phyloP scores from a whole-genome alignment of 1,140 invertebrate genomes.

The Neodiprion virginianus region DNA sequence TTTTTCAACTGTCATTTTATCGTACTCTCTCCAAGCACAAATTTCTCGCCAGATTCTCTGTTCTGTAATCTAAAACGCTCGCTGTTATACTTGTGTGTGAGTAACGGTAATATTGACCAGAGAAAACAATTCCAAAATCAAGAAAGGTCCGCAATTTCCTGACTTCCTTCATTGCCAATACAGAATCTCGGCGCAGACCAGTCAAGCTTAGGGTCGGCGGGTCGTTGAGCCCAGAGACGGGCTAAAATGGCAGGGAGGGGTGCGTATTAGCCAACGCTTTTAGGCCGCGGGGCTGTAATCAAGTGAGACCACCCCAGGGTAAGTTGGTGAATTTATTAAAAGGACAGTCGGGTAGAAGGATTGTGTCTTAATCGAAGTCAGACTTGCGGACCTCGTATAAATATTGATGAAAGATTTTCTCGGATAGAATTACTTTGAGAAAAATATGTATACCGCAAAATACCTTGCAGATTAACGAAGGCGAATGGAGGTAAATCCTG shows the following conservation, averaged over 20 bases:
- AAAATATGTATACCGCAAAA: no score
- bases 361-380: not conserved
- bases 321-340: not conserved
- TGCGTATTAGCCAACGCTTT: constrained; percentile 7
- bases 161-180: not conserved
- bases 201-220: not conserved
- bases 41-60: no score
- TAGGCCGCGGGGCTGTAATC: constrained; percentile 6
- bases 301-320: not conserved
- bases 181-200: not conserved
- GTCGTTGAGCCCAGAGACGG: not conserved
- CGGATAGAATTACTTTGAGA: not conserved
- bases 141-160: no score
- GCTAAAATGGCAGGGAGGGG: not conserved
- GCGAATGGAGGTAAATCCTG: no score
- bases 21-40: no score
- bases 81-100: no score
- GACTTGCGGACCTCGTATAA: not conserved
- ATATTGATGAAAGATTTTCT: not conserved
- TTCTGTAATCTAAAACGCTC: no score
- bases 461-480: no score
- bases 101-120: no score
- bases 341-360: not conserved
- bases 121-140: no score
- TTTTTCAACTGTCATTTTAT: no score